Base-by-base conservation (phyloP, 2,797 vertebrate species). In the Enteromius fasciolatus region DNA sequence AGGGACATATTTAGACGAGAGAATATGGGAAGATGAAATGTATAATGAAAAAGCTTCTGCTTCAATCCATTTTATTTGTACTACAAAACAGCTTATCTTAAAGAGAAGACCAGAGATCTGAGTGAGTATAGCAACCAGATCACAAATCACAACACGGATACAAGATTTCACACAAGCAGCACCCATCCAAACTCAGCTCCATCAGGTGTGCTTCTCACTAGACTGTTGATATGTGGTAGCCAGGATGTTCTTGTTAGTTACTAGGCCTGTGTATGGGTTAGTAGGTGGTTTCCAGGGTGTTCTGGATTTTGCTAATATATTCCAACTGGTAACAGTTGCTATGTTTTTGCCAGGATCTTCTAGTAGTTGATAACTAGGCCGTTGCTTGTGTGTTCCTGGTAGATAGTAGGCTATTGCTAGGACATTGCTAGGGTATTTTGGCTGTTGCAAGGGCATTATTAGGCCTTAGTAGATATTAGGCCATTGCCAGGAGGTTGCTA, bases 11-110 rank as follows among this genome's bases (percentile, higher is more conserved):
- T 39, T 39, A 69, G 57, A 68, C 10, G 23, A 74, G 9, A 57
- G 57, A n/a, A 83, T 61, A 78, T 72, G 59, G 10, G 20, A 72
- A 66, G 5, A 4, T 36, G 23, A 36, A 36, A 11, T 36, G 54
- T 72, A 4, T 66, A 50, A 83, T 64, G 33, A 50, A 78, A 70
- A 50, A 15, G 48, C 39, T 57, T 50, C 8, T 33, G 2, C 69
- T 70, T 36, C 61, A 72, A 52, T 44, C 25, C 48, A 36, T 61
- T 74, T 20, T 20, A 28, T 75, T 39, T 73, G 33, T 12, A 28
- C 41, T 36, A 66, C 33, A 12, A 81, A 63, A 75, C 18, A 50
- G 77, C 77, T 39, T 20, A 67, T 54, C 46, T 39, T 78, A 39
- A 67, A 52, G 33, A 33, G 28, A 63, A 17, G 15, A n/a, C 14